Evolutionary conservation across 2,113 vertebrate species (phyloP).

Genomic region (Ancistrus triradiatus): DNA sequence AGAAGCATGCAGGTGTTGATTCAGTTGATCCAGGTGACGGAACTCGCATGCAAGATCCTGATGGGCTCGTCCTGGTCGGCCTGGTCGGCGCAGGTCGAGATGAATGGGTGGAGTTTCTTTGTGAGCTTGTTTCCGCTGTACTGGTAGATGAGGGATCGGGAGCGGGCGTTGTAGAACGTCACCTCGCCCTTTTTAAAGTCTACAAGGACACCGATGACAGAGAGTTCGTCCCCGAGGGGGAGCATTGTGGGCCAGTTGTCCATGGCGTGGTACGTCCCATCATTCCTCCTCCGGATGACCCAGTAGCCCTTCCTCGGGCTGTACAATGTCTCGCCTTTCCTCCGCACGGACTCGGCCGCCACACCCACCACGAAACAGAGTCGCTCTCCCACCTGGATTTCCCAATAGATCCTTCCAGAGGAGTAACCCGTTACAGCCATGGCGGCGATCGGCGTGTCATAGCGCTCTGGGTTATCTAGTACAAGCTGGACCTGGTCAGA

Average conservation of each 20-base stretch:
- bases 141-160: not conserved
- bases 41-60: not conserved
- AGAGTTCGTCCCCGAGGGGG: not conserved
- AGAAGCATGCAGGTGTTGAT: not conserved
- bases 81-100: not conserved
- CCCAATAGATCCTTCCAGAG: constrained; percentile 56
- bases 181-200: not conserved
- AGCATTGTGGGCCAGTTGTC: fast-evolving
- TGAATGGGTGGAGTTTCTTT: not conserved
- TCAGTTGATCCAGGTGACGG: not conserved
- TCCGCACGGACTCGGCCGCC: constrained; percentile 45
- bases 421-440: constrained; percentile 45
- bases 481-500: fast-evolving
- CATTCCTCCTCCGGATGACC: constrained; percentile 45
- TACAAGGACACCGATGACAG: not conserved
- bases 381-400: constrained; percentile 47
- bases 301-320: constrained; percentile 38
- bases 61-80: not conserved
- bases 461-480: constrained; percentile 35
- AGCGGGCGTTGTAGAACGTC: not conserved
- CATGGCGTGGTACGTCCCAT: not conserved
- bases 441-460: constrained; percentile 33
- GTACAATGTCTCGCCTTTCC: constrained; percentile 35
- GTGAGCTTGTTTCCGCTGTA: not conserved
- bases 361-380: constrained; percentile 53